Percentiles rank a stretch among this genome's conserved stretches.
These are phyloP conservation scores for Cottoperca gobio DNA, from an alignment of 2,797 vertebrate species.

Conservation along the genomic window DNA sequence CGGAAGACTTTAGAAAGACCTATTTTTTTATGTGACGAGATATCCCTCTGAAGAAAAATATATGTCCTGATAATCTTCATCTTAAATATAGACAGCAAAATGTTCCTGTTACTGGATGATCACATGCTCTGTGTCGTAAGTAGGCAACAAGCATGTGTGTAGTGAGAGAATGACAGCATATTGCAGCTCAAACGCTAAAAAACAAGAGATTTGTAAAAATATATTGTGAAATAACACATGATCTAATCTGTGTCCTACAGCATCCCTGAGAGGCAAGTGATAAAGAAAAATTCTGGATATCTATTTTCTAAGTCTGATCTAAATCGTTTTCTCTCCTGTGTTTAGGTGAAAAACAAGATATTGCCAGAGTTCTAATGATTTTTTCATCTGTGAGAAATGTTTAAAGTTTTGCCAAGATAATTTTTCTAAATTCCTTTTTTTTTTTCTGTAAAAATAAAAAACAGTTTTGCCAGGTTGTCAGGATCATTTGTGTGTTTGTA, in stretches of 20 bases:
- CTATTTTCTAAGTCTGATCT: no score
- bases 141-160: neutral
- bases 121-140: neutral
- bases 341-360: no score
- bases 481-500: no score
- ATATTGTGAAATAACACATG: neutral
- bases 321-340: no score
- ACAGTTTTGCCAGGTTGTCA: no score
- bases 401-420: no score
- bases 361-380: no score
- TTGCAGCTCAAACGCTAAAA: neutral
- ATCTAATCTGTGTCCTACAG: neutral
- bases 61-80: neutral
- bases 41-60: neutral
- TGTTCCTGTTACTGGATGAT: neutral
- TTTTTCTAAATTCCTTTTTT: no score
- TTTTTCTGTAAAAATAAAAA: no score
- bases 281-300: no score
- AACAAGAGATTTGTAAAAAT: neutral
- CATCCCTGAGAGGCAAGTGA: no score
- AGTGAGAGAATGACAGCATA: neutral
- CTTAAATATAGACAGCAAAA: neutral
- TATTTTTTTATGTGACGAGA: neutral
- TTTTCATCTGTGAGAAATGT: no score
- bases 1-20: slow-evolving; percentile 22